Percentiles rank a stretch among this genome's conserved stretches.
Conservation (phyloP, 2,113 vertebrate genomes). For the Jaculus jaculus region DNA sequence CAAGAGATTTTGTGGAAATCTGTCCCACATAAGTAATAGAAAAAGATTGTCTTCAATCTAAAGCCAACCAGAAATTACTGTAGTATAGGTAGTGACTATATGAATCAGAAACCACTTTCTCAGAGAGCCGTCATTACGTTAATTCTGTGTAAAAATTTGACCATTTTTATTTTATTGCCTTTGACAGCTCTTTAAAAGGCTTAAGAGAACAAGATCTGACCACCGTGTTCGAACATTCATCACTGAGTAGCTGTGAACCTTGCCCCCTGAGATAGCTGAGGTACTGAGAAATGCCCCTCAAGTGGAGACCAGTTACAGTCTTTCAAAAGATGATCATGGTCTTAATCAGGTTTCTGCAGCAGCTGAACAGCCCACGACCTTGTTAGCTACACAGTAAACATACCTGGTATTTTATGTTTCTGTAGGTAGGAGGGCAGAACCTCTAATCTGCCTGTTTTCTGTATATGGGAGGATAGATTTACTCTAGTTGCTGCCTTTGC, state of each 20-base stretch:
- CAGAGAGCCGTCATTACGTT: slow-evolving; percentile 82
- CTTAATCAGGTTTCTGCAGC: slow-evolving; percentile 86
- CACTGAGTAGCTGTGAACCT: slow-evolving; percentile 86
- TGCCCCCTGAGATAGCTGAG: slow-evolving; percentile 81
- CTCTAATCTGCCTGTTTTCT: slow-evolving; percentile 51
- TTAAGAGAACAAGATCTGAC: slow-evolving; percentile 82
- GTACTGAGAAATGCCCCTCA: slow-evolving; percentile 86
- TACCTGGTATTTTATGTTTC: slow-evolving; percentile 69
- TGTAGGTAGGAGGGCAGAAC: slow-evolving; percentile 16
- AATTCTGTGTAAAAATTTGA: slow-evolving; percentile 82
- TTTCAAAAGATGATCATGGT: slow-evolving; percentile 87
- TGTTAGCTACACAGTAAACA: slow-evolving; percentile 82
- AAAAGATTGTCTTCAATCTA: slow-evolving; percentile 74
- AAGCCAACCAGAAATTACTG: slow-evolving; percentile 79
- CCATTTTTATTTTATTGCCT: slow-evolving; percentile 78
- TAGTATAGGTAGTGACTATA: slow-evolving; percentile 78
- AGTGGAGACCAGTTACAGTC: slow-evolving; percentile 88
- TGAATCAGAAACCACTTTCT: slow-evolving; percentile 83
- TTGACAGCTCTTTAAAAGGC: slow-evolving; percentile 78
- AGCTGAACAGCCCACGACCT: slow-evolving; percentile 86
- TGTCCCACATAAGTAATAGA: slow-evolving; percentile 76
- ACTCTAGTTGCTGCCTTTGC: slow-evolving; percentile 19
- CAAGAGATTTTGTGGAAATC: slow-evolving; percentile 73
- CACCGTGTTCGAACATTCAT: slow-evolving; percentile 87
- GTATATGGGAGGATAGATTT: slow-evolving; percentile 1